A percentile compares a stretch with the other conserved stretches of the same genome.
Conservation (phyloP, 2,113 vertebrate species). For the Lepus americanus region DNA sequence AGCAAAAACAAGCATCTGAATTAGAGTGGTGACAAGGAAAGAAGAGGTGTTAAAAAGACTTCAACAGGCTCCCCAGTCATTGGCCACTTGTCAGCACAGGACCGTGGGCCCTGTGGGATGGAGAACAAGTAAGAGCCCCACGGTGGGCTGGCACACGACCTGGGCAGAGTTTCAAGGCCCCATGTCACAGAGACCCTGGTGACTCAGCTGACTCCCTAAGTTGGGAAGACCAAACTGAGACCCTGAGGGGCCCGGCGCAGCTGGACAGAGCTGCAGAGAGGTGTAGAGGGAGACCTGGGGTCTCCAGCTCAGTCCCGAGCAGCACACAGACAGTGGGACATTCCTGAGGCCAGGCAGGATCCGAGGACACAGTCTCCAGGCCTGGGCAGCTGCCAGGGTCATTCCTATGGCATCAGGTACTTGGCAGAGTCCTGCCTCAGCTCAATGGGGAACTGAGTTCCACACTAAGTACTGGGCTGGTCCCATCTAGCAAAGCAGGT, state of each 20-base stretch:
- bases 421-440: neutral
- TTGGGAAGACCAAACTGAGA: neutral
- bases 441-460: neutral
- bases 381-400: neutral
- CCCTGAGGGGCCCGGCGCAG: neutral
- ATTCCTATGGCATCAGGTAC: neutral
- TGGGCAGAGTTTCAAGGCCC: neutral
- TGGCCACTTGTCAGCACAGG: neutral
- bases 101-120: neutral
- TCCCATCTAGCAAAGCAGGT: conserved; percentile 22
- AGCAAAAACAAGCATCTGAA: neutral
- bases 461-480: neutral
- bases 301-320: neutral
- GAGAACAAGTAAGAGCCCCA: neutral
- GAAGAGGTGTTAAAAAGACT: neutral
- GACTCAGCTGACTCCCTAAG: neutral
- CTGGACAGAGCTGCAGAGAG: neutral
- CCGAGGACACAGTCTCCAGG: neutral
- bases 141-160: neutral
- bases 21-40: neutral
- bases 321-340: neutral
- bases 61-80: neutral
- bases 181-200: neutral
- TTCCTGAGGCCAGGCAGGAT: neutral
- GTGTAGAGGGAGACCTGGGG: neutral